Evolutionary conservation across 1,140 invertebrate species (phyloP), one percentile per base, ranked within the genome.

Genomic region (Brachionus manjavacas): DNA sequence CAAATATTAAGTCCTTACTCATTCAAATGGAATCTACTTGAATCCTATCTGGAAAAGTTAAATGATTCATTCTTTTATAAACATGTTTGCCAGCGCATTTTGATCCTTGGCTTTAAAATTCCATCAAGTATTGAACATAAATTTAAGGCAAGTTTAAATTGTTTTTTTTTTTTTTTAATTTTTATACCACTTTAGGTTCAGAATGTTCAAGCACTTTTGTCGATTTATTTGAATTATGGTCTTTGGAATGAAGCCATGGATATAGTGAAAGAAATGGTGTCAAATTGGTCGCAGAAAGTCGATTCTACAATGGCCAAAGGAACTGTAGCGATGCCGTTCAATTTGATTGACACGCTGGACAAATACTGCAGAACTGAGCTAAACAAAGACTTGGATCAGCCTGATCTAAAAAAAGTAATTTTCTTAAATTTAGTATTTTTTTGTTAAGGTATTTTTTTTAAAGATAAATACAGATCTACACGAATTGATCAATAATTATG

Each of bases 21-120:
- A 3, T 64, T 81, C 9, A 81, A 81, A 81, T 81, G 79, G 79
- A 60, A n/a, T 3, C 52, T 81, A 14, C 31, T 81, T 31, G 35
- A 41, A 41, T 39, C 25, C 25, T 81, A 81, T 68, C n/a, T 81
- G 3, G 49, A 60, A 4, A 81, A 81, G 28, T 81, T 81, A 11
- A 64, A 60, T 23, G 79, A 81, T n/a, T 41, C 52, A 1, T 35
- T 68, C 2, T 68, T 20, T 60, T 81, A 64, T 46, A 81, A 81
- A 23, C 49, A 81, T 41, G 79, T 81, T 39, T 81, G 49, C 23
- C 49, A 81, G 25, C 31, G 79, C n/a, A 60, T 81, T 23, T 41
- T 81, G 4, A 68, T 46, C 12, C 35, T 81, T 4, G 79, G 64
- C 16, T 64, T 20, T 25, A 55, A 81, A 81, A 60, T 81, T 14